phyloP scores from a whole-genome alignment of 2,888 invertebrate species.

The Macropis europaea region DNA sequence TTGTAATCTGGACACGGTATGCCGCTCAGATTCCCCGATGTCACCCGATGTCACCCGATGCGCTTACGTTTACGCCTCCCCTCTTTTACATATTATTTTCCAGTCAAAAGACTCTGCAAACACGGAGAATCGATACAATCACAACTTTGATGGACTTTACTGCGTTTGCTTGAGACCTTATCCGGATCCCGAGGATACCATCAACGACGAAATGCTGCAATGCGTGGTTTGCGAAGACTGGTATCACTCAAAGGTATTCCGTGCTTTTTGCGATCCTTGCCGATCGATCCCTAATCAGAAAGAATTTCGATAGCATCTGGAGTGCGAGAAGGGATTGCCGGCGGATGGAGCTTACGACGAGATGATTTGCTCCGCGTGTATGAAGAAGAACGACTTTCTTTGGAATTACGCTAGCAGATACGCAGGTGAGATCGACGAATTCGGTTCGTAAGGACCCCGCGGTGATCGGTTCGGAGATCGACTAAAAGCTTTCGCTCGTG shows the following conservation, averaged over 20 bases:
- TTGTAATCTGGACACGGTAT: slow-evolving; percentile 86
- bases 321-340: slow-evolving; percentile 82
- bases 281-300: slow-evolving; percentile 19
- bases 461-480: neutral
- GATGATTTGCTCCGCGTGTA: slow-evolving; percentile 91
- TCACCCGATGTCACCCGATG: too few species aligned
- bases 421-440: slow-evolving; percentile 65
- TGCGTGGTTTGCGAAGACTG: slow-evolving; percentile 99
- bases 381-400: slow-evolving; percentile 88
- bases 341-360: slow-evolving; percentile 85
- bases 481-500: neutral
- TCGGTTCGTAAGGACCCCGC: neutral
- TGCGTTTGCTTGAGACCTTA: slow-evolving; percentile 96
- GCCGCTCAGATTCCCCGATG: neutral
- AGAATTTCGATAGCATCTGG: slow-evolving; percentile 83
- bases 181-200: slow-evolving; percentile 92
- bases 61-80: slow-evolving; percentile 5
- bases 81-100: slow-evolving; percentile 39
- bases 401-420: slow-evolving; percentile 84
- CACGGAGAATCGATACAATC: slow-evolving; percentile 90
- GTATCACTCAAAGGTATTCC: slow-evolving; percentile 89
- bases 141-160: slow-evolving; percentile 96
- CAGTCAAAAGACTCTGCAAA: slow-evolving; percentile 85
- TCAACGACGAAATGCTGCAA: slow-evolving; percentile 96
- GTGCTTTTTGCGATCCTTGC: neutral